Percentiles rank a stretch among this genome's conserved stretches.
phyloP scores from a whole-genome alignment of 2,797 vertebrate species.

The Amniataba percoides region DNA sequence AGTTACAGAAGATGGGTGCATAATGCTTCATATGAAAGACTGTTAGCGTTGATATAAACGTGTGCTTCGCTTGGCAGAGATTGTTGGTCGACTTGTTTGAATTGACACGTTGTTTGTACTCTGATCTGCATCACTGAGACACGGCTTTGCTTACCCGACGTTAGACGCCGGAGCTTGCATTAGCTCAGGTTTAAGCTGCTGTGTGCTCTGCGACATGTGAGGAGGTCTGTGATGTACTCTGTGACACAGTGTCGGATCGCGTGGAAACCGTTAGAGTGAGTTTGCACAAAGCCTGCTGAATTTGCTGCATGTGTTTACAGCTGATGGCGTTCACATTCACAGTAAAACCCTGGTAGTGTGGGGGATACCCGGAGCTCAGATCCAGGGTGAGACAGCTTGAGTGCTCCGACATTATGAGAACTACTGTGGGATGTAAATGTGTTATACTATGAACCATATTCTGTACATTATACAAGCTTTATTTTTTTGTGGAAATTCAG shows the following conservation, averaged over 20 bases:
- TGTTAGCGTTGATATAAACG: conserved; percentile 2
- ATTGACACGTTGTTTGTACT: conserved; percentile 18
- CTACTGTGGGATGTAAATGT: neutral
- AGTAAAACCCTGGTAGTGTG: conserved; percentile 19
- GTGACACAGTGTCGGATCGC: neutral
- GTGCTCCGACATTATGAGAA: neutral
- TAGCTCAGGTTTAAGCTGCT: neutral
- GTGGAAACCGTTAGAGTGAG: neutral
- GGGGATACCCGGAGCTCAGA: neutral
- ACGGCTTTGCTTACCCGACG: conserved; percentile 8
- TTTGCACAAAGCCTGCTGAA: conserved; percentile 33
- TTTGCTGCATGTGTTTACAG: conserved; percentile 27
- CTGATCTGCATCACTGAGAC: neutral
- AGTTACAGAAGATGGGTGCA: neutral
- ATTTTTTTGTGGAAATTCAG: neutral
- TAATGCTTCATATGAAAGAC: conserved; percentile 5
- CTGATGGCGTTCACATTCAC: conserved; percentile 27
- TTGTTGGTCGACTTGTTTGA: neutral
- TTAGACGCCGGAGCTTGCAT: conserved; percentile 8
- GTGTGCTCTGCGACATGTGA: neutral
- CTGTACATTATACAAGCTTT: conserved; percentile 22
- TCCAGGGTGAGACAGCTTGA: neutral
- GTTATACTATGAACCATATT: neutral
- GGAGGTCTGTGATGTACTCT: conserved; percentile 3
- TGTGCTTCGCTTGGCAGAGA: conserved; percentile 9